A percentile compares a stretch with the other conserved stretches of the same genome.
Conservation (phyloP, 2,888 invertebrate genomes). For the Dascillus cervinus region DNA sequence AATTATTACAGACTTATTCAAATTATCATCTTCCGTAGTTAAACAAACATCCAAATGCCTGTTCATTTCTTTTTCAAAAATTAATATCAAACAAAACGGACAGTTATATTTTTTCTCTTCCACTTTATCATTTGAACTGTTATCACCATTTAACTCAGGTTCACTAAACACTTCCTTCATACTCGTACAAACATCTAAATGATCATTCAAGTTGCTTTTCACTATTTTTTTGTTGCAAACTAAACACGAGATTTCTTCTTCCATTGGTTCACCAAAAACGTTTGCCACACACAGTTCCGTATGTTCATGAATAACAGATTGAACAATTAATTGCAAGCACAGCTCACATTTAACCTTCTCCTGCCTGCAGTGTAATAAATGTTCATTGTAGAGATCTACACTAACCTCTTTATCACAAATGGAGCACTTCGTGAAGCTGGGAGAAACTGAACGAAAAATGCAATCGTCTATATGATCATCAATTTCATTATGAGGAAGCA, state of each 20-base stretch:
- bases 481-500: constrained; percentile 8
- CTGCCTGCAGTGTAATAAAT: too few species aligned
- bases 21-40: neutral
- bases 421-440: too few species aligned
- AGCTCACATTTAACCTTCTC: too few species aligned
- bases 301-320: too few species aligned
- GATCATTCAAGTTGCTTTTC: constrained; percentile 34
- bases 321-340: too few species aligned
- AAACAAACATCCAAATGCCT: constrained; percentile 50
- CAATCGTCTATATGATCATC: constrained; percentile 20
- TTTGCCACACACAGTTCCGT: too few species aligned
- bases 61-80: constrained; percentile 50
- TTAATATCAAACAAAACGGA: constrained; percentile 52
- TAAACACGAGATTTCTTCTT: constrained; percentile 40
- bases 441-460: too few species aligned
- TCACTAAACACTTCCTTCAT: constrained; percentile 35
- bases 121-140: constrained; percentile 14
- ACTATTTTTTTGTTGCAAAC: constrained; percentile 37
- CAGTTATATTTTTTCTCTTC: constrained; percentile 44
- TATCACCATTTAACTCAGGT: constrained; percentile 26
- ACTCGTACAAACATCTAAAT: constrained; percentile 40
- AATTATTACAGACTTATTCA: neutral
- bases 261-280: too few species aligned
- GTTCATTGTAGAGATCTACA: too few species aligned
- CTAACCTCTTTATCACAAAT: constrained; percentile 25